phyloP scores from a whole-genome alignment of 1,140 invertebrate genomes.

The Arion vulgaris region DNA sequence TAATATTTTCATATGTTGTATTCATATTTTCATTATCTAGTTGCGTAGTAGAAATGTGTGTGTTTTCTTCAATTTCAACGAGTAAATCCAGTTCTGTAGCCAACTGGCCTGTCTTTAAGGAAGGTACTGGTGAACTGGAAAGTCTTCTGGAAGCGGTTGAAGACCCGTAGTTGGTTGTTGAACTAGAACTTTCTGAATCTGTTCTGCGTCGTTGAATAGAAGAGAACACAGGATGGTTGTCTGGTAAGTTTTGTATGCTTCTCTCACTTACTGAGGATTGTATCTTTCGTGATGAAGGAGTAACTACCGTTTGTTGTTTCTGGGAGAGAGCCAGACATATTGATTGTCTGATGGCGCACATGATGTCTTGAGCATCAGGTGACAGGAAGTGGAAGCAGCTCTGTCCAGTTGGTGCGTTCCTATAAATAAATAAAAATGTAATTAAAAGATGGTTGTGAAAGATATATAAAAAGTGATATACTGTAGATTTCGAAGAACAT shows the following conservation, averaged over 20 bases:
- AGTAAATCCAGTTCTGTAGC: neutral
- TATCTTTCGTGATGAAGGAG: neutral
- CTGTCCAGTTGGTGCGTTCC: constrained; percentile 24
- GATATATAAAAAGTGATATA: too few relatives aligned
- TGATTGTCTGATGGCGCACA: constrained; percentile 22
- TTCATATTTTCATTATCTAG: neutral
- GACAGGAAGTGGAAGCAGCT: constrained; percentile 13
- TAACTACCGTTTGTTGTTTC: neutral
- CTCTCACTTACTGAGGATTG: neutral
- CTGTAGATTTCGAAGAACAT: too few relatives aligned
- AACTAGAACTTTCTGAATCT: constrained; percentile 20
- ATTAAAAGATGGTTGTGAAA: too few relatives aligned
- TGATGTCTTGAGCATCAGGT: constrained; percentile 16
- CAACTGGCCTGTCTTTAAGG: neutral
- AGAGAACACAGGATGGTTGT: neutral
- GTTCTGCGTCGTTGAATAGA: neutral
- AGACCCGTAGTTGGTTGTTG: neutral
- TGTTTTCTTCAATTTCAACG: neutral
- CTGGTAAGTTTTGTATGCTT: constrained; percentile 1
- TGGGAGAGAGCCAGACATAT: constrained; percentile 24
- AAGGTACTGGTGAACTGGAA: neutral
- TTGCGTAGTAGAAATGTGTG: neutral
- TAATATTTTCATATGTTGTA: neutral
- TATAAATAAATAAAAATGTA: constrained; percentile 9
- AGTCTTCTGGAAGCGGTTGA: neutral